phyloP scores from a whole-genome alignment of 2,888 invertebrate genomes.

The Mythimna vitellina region DNA sequence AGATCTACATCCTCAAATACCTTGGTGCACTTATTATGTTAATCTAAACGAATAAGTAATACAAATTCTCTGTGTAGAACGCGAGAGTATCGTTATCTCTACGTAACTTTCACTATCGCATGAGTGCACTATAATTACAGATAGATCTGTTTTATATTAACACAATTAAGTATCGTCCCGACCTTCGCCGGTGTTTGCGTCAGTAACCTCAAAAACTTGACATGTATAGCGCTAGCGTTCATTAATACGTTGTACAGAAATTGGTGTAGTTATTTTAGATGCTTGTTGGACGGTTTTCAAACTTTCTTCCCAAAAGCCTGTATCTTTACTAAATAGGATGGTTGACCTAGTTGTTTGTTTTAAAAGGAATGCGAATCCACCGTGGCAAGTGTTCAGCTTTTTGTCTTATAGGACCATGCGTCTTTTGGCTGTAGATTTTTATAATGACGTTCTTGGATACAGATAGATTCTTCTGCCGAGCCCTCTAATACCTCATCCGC shows the following conservation, averaged over 20 bases:
- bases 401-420: too few relatives aligned
- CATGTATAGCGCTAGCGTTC: slow-evolving; percentile 50
- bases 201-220: slow-evolving; percentile 58
- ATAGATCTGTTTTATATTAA: slow-evolving; percentile 58
- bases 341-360: background rate
- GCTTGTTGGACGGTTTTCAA: slow-evolving; percentile 48
- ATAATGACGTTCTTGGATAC: background rate
- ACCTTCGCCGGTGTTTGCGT: slow-evolving; percentile 51
- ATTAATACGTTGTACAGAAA: slow-evolving; percentile 33
- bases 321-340: background rate
- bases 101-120: slow-evolving; percentile 67
- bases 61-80: slow-evolving; percentile 50
- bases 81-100: slow-evolving; percentile 58
- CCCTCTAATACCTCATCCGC: background rate
- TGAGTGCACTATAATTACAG: slow-evolving; percentile 45
- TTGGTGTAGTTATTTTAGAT: slow-evolving; percentile 29
- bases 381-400: background rate
- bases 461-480: background rate
- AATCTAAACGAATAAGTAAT: slow-evolving; percentile 61
- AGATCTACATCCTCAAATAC: slow-evolving; percentile 37
- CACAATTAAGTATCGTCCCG: slow-evolving; percentile 48
- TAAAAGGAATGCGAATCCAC: slow-evolving; percentile 13
- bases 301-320: slow-evolving; percentile 9
- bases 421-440: background rate
- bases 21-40: slow-evolving; percentile 59